Percentiles rank a stretch among this genome's conserved stretches.
These are phyloP conservation scores for Tinamus guttatus DNA, from an alignment of 2,113 vertebrate species.

Conservation along the genomic window DNA sequence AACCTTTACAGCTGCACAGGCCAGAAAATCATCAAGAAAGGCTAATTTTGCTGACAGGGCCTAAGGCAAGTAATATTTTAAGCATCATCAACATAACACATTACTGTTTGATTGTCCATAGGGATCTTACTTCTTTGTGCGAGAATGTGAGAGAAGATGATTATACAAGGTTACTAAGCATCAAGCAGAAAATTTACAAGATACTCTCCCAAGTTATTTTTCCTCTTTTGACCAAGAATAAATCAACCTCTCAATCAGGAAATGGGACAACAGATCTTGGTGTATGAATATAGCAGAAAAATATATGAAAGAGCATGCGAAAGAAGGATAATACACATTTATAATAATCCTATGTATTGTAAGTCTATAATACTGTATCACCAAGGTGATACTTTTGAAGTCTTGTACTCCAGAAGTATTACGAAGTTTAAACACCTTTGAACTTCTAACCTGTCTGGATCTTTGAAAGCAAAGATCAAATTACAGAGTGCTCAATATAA, in stretches of 20 bases:
- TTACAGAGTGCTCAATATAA: not conserved
- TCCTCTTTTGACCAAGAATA: not conserved
- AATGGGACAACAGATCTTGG: not conserved
- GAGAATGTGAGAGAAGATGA: not conserved
- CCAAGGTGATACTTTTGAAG: too few species aligned
- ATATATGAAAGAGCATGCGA: not conserved
- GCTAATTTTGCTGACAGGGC: slow-evolving; percentile 37
- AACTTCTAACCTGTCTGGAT: not conserved
- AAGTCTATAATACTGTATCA: not conserved
- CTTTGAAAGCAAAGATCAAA: not conserved
- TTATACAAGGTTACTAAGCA: not conserved
- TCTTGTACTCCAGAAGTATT: too few species aligned
- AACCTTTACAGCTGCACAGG: not conserved
- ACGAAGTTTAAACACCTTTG: not conserved
- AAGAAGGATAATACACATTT: not conserved
- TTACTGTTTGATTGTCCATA: not conserved
- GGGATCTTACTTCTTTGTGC: not conserved
- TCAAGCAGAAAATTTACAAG: not conserved
- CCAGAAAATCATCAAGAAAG: not conserved
- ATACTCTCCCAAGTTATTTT: not conserved
- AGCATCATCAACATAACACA: not conserved
- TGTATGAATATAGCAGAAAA: not conserved
- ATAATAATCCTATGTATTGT: not conserved
- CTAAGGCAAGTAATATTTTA: slow-evolving; percentile 21
- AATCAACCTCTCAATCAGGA: not conserved